Percentiles rank a stretch among this genome's conserved stretches.
Conservation (phyloP, 2,888 invertebrate genomes). For the Crioceris asparagi region DNA sequence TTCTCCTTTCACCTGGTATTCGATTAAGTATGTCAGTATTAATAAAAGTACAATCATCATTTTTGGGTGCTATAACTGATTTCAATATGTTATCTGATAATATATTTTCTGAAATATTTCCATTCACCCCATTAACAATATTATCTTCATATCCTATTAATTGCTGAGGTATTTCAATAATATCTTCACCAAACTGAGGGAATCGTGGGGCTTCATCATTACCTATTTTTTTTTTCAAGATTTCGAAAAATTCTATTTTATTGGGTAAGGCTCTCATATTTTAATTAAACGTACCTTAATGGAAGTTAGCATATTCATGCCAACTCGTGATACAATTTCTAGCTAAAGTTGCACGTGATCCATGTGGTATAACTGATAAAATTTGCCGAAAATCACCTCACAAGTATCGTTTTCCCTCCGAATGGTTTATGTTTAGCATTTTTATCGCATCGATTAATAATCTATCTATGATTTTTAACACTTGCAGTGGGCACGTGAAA, state of each 20-base stretch:
- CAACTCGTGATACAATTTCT: not conserved
- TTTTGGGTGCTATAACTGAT: not conserved
- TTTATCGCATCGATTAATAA: not conserved
- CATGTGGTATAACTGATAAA: not conserved
- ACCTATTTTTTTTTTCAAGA: not conserved
- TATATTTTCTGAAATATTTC: not conserved
- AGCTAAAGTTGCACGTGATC: not conserved
- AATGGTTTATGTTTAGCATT: not conserved
- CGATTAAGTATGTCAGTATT: not conserved
- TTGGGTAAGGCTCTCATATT: not conserved
- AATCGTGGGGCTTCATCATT: not conserved
- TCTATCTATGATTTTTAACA: not conserved
- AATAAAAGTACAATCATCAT: not conserved
- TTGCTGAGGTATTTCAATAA: not conserved
- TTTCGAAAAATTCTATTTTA: not conserved
- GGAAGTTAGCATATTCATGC: not conserved
- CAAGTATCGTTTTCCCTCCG: not conserved
- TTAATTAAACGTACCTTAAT: not conserved
- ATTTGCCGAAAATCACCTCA: not conserved
- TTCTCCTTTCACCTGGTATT: not conserved
- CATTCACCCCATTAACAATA: not conserved
- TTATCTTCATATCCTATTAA: not conserved
- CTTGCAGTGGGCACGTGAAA: not conserved
- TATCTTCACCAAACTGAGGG: not conserved
- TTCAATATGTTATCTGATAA: no score